phyloP scores from a whole-genome alignment of 1,140 invertebrate species.

The Mamestra configurata region DNA sequence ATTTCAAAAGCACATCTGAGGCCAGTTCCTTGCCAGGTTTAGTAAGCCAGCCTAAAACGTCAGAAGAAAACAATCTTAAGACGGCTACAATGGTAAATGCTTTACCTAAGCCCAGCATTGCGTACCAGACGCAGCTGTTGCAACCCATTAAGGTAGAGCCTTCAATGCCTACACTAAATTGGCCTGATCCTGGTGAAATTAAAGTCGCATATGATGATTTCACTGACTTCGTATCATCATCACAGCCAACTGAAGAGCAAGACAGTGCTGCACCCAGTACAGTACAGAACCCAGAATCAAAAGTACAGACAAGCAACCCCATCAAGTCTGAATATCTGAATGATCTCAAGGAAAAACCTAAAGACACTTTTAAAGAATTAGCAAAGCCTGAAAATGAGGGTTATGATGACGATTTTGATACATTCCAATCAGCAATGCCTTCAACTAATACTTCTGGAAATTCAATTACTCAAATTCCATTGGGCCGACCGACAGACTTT shows the following conservation, averaged over 20 bases:
- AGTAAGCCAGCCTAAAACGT: constrained; percentile 34
- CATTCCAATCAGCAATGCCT: constrained; percentile 81
- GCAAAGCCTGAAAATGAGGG: constrained; percentile 41
- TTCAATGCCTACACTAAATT: constrained; percentile 81
- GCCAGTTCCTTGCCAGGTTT: constrained; percentile 31
- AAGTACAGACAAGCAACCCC: constrained; percentile 11
- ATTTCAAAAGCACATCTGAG: constrained; percentile 73
- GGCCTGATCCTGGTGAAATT: constrained; percentile 86
- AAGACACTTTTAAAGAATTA: constrained; percentile 34
- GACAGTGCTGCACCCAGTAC: constrained; percentile 32
- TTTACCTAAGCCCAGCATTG: constrained; percentile 50
- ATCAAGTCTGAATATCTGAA: constrained; percentile 13
- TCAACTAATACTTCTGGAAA: constrained; percentile 20
- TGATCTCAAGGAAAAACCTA: constrained; percentile 29
- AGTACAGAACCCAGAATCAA: not conserved
- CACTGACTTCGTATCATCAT: constrained; percentile 75
- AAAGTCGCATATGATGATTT: constrained; percentile 84
- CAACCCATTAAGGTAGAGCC: constrained; percentile 84
- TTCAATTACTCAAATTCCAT: constrained; percentile 15
- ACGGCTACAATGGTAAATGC: constrained; percentile 41
- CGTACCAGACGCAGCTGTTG: constrained; percentile 76
- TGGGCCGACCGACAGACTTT: constrained; percentile 52
- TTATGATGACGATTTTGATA: constrained; percentile 84
- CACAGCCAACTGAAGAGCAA: constrained; percentile 34
- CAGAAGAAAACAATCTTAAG: constrained; percentile 31